Evolutionary conservation across 2,113 vertebrate genomes (phyloP), one percentile per base, ranked within the genome.

Genomic region (Lasiurus borealis): DNA sequence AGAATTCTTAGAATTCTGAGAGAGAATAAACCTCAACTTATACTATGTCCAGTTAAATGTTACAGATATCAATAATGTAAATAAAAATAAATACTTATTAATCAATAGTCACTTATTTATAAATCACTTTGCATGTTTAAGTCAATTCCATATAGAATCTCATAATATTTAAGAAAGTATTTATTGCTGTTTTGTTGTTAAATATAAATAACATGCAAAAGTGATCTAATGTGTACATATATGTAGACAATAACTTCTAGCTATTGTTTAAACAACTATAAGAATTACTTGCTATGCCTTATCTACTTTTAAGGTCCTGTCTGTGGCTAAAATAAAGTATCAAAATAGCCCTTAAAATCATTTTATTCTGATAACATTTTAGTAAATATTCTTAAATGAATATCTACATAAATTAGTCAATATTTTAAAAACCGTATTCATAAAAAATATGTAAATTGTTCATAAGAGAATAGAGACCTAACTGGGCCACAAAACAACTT

Each of bases 1-100:
- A 36, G 57, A 86, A 90, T 66, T 90, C 78, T 86, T 78, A 92
- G 36, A 29, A 50, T 90, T 91, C 36, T 85, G 44, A 87, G 16
- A 88, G 15, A 86, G 0, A 29, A 8, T 86, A 52, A 89, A 91
- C 14, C 14, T 50, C 14, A 50, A 23, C 44, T 88, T 68, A 40
- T 13, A 68, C 2, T 29, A 64, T 27, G 12, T 52, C 13, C 73
- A 82, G 34, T 44, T 31, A n/a, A 88, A n/a, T 62, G 29, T 29
- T 64, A 40, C 27, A 92, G 54, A 68, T 68, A 77, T 4, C 3
- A 73, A 44, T 85, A 68, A 90, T 34, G 6, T 44, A 78, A 76
- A 87, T 52, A 16, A 91, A 81, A 59, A 44, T 5, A 96, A 83
- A 62, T 9, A 31, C 27, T 68, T 91, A n/a, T 85, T 23, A 84